Evolutionary conservation across 2,113 vertebrate species (phyloP).

Genomic region (Mola mola): DNA sequence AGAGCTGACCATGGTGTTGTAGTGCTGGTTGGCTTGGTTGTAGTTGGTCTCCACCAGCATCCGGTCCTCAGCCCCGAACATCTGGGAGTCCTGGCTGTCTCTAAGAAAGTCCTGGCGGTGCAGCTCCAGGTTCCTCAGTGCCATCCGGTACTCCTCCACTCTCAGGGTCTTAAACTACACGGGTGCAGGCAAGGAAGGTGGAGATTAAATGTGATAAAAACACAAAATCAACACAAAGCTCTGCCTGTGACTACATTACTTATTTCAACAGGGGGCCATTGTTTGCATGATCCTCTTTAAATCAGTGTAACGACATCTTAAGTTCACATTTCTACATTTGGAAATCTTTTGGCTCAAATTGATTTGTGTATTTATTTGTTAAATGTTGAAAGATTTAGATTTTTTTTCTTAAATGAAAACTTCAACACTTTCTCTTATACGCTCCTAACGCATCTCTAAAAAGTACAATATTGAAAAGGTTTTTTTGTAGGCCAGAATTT

Average conservation of each 20-base stretch:
- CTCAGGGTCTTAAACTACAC: conserved; percentile 88
- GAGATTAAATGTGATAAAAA: not conserved
- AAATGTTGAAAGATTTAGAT: too few species aligned
- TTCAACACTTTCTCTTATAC: too few species aligned
- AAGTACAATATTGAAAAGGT: not conserved
- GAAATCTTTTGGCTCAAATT: too few species aligned
- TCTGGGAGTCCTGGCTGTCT: conserved; percentile 88
- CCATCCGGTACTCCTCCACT: conserved; percentile 87
- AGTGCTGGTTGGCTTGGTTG: conserved; percentile 84
- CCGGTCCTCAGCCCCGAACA: conserved; percentile 90
- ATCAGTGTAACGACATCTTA: too few species aligned
- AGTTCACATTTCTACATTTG: too few species aligned
- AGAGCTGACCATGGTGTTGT: conserved; percentile 86
- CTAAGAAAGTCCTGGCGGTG: conserved; percentile 94
- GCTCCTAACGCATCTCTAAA: too few species aligned
- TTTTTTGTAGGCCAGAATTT: not conserved
- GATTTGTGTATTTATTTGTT: too few species aligned
- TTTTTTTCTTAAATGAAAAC: too few species aligned
- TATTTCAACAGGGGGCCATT: too few species aligned
- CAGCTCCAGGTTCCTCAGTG: conserved; percentile 86
- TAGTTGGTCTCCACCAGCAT: conserved; percentile 89
- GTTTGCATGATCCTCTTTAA: too few species aligned
- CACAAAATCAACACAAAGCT: not conserved
- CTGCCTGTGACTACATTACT: too few species aligned
- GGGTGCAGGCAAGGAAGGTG: not conserved